These are phyloP conservation scores for Chamaea fasciata DNA, from an alignment of 2,113 vertebrate genomes.

Conservation along the genomic window DNA sequence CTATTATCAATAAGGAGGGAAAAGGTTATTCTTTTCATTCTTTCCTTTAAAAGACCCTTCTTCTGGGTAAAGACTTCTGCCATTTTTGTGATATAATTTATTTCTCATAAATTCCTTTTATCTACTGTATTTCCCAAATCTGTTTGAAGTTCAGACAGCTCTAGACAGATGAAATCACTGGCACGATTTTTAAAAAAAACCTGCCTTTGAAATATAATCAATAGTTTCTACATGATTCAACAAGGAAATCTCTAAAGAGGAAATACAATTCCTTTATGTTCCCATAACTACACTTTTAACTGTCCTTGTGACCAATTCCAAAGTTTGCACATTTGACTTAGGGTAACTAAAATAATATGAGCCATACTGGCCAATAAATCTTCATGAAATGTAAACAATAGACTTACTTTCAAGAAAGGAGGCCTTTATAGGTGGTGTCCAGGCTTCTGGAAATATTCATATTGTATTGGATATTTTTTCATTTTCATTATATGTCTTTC, in stretches of 20 bases:
- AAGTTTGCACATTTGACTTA: background rate
- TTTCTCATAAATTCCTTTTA: conserved; percentile 29
- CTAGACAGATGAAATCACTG: conserved; percentile 31
- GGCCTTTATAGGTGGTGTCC: background rate
- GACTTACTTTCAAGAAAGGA: background rate
- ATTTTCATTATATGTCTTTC: background rate
- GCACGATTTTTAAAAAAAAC: background rate
- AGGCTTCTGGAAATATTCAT: background rate
- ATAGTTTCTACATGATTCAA: conserved; percentile 54
- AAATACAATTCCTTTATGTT: conserved; percentile 8
- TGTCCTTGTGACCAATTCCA: background rate
- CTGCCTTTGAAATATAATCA: conserved; percentile 55
- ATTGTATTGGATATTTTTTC: background rate
- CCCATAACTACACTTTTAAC: background rate
- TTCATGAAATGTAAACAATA: background rate
- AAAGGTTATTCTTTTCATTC: background rate
- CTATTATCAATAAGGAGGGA: background rate
- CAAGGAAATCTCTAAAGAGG: conserved; percentile 1
- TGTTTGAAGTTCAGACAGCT: conserved; percentile 46
- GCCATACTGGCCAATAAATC: background rate
- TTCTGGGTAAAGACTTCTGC: background rate
- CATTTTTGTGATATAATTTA: conserved; percentile 15
- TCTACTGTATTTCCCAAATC: conserved; percentile 3
- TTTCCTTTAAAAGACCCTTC: background rate
- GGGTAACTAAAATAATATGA: background rate